Evolutionary conservation across 2,113 vertebrate genomes (phyloP).

Genomic region (Campylorhamphus procurvoides): DNA sequence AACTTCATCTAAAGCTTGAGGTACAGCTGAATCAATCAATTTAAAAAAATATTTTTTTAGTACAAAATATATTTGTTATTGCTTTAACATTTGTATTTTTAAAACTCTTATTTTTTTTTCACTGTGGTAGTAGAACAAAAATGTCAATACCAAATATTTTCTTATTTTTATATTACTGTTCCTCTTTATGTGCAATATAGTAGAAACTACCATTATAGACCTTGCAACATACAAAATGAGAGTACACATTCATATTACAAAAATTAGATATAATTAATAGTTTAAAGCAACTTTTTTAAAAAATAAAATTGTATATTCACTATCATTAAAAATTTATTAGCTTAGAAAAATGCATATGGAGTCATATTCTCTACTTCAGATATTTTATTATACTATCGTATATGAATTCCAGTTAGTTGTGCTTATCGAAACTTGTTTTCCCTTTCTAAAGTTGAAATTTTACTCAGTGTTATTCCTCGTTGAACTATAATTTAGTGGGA

Average conservation of each 20-base stretch:
- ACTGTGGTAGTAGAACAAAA: not conserved
- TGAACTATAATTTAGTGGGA: not conserved
- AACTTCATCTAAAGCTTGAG: not conserved
- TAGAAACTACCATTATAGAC: not conserved
- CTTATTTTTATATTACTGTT: not conserved
- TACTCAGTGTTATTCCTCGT: not conserved
- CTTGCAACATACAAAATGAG: not conserved
- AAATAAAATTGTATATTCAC: not conserved
- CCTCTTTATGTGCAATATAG: not conserved
- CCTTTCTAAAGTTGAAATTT: not conserved
- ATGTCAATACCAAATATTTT: not conserved
- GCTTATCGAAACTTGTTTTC: not conserved
- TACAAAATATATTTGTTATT: not conserved
- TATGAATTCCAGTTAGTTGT: not conserved
- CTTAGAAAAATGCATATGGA: not conserved
- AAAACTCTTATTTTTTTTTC: not conserved
- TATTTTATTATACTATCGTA: not conserved
- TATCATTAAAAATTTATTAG: not conserved
- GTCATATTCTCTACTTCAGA: not conserved
- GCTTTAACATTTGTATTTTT: not conserved
- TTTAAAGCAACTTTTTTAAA: not conserved
- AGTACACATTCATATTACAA: not conserved
- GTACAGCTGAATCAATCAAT: not conserved
- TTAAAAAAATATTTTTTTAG: not conserved
- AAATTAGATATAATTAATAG: not conserved